Evolutionary conservation across 2,888 invertebrate genomes (phyloP).

Genomic region (Lithophane leautieri): DNA sequence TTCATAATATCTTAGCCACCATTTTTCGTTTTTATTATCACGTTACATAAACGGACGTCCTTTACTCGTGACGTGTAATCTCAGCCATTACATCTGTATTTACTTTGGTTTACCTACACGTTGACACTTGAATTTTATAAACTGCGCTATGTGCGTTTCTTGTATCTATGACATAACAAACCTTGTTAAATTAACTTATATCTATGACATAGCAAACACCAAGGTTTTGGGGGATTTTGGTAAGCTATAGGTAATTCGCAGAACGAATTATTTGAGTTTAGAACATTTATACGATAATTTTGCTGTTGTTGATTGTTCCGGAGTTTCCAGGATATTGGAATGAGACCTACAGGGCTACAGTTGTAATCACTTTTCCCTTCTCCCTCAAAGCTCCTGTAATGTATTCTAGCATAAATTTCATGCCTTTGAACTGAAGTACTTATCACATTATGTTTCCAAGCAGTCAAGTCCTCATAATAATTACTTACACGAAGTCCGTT

Average conservation of each 20-base stretch:
- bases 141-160: slow-evolving; percentile 26
- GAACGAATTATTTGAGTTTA: not conserved
- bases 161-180: slow-evolving; percentile 37
- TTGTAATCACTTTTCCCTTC: not conserved
- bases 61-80: slow-evolving; percentile 23
- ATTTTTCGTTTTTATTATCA: slow-evolving; percentile 9
- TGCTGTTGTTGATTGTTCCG: not conserved
- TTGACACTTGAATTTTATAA: slow-evolving; percentile 28
- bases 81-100: slow-evolving; percentile 44
- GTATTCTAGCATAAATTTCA: not conserved
- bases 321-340: not conserved
- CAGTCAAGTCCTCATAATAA: not conserved
- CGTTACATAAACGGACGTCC: slow-evolving; percentile 4
- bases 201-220: slow-evolving; percentile 36
- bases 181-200: not conserved
- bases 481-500: not conserved
- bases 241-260: not conserved
- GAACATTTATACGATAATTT: not conserved
- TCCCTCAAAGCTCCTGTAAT: too few species aligned
- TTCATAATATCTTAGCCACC: not conserved
- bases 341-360: not conserved
- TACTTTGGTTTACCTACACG: slow-evolving; percentile 26
- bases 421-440: not conserved
- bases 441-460: not conserved
- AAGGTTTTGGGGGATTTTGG: slow-evolving; percentile 33